These are phyloP conservation scores for Plagodis dolabraria DNA, from an alignment of 2,888 invertebrate species.

Conservation along the genomic window DNA sequence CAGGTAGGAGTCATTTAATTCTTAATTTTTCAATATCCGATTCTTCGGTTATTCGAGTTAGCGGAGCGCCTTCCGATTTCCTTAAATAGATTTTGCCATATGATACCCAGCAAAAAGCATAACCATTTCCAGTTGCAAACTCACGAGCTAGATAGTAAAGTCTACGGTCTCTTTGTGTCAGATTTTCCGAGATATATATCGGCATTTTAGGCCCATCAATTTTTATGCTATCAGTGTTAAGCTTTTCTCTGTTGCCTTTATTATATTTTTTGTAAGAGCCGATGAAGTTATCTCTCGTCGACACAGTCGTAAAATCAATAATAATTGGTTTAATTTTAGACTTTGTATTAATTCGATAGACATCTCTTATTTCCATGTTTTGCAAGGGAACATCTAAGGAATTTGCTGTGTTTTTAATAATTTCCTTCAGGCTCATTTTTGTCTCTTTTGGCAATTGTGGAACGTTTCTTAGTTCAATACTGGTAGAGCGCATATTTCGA, in stretches of 20 bases:
- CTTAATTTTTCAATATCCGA: background rate
- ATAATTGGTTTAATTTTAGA: background rate
- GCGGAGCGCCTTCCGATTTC: background rate
- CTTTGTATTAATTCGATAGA: background rate
- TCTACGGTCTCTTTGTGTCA: background rate
- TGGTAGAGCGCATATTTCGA: background rate
- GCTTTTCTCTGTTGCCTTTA: background rate
- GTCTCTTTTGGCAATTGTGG: background rate
- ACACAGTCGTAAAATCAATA: conserved; percentile 43
- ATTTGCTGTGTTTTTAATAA: background rate
- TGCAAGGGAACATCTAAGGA: background rate
- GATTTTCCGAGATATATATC: background rate
- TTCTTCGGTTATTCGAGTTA: background rate
- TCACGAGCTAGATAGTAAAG: background rate
- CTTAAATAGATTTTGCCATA: background rate
- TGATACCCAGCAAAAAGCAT: background rate
- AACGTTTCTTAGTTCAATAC: conserved; percentile 5
- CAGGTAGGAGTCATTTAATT: background rate
- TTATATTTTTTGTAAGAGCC: background rate
- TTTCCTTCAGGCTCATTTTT: background rate
- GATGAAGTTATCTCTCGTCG: background rate
- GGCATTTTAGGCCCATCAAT: background rate
- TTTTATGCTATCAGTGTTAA: background rate
- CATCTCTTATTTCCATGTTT: background rate
- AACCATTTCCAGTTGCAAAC: background rate